phyloP scores from a whole-genome alignment of 2,797 vertebrate species.

The Paedocypris micromegethes region DNA sequence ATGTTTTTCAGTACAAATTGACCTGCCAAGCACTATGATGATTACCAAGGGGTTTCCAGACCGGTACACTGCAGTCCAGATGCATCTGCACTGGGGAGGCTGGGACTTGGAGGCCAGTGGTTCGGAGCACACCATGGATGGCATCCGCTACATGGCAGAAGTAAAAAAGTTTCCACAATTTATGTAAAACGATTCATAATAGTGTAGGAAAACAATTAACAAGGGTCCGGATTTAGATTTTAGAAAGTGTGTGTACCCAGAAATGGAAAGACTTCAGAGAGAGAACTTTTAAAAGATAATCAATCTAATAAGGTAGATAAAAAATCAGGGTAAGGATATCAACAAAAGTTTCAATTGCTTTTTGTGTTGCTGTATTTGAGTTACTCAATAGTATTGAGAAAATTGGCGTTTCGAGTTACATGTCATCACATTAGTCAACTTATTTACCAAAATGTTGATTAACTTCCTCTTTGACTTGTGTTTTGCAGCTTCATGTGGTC shows the following conservation, averaged over 20 bases:
- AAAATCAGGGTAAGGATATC: no score
- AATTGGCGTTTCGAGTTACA: background rate
- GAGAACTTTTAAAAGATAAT: no score
- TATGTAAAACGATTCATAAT: background rate
- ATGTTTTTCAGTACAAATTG: slow-evolving; percentile 75
- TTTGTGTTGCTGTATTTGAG: background rate
- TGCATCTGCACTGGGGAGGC: slow-evolving; percentile 93
- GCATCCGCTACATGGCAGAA: slow-evolving; percentile 81
- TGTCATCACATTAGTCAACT: background rate
- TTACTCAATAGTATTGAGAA: slow-evolving; percentile 3
- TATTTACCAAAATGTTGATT: slow-evolving; percentile 20
- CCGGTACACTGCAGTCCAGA: slow-evolving; percentile 75
- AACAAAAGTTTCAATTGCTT: background rate
- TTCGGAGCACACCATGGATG: slow-evolving; percentile 86
- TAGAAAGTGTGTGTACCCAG: no score
- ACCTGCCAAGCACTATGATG: slow-evolving; percentile 73
- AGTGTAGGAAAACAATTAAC: background rate
- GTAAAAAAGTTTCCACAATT: slow-evolving; percentile 54
- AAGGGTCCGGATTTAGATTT: background rate
- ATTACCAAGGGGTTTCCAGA: slow-evolving; percentile 68
- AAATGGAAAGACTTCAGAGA: no score
- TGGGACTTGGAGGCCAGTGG: slow-evolving; percentile 77
- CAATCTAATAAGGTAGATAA: no score
- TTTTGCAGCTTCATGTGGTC: slow-evolving; percentile 83
- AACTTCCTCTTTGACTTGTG: slow-evolving; percentile 27